Evolutionary conservation across 1,140 invertebrate genomes (phyloP).

Genomic region (Drosophila sturtevanti): DNA sequence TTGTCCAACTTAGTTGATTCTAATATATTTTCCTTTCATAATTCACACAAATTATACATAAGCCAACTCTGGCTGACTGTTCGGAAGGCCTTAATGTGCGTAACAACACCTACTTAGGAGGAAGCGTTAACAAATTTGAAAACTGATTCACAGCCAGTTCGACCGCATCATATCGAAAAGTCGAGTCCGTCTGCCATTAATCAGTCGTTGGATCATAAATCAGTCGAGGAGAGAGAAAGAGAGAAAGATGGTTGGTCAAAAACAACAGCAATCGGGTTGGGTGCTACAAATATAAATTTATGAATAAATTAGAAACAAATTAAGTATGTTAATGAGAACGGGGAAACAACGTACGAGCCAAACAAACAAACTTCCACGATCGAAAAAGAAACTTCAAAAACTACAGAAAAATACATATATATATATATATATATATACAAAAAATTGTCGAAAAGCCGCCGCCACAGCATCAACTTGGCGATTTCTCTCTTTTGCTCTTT

Average conservation of each 20-base stretch:
- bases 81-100: constrained; percentile 59
- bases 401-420: constrained; percentile 22
- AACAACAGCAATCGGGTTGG: constrained; percentile 42
- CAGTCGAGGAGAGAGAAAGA: constrained; percentile 24
- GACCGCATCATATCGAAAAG: constrained; percentile 27
- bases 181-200: constrained; percentile 62
- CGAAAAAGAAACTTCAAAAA: constrained; percentile 12
- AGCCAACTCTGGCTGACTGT: constrained; percentile 30
- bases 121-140: constrained; percentile 37
- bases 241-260: constrained; percentile 29
- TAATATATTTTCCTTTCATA: constrained; percentile 20
- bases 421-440: not conserved
- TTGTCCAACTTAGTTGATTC: not conserved
- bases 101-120: constrained; percentile 71
- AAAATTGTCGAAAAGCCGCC: constrained; percentile 13
- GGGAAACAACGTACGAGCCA: constrained; percentile 5
- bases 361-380: constrained; percentile 21
- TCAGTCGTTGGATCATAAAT: constrained; percentile 69
- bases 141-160: constrained; percentile 65
- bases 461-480: constrained; percentile 29
- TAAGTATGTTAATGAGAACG: constrained; percentile 75
- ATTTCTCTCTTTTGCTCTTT: constrained; percentile 34
- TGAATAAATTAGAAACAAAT: constrained; percentile 81
- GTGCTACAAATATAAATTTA: constrained; percentile 80
- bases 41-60: constrained; percentile 67